Conservation (phyloP, 2,888 invertebrate genomes). For the Acanthosepion pharaonis region DNA sequence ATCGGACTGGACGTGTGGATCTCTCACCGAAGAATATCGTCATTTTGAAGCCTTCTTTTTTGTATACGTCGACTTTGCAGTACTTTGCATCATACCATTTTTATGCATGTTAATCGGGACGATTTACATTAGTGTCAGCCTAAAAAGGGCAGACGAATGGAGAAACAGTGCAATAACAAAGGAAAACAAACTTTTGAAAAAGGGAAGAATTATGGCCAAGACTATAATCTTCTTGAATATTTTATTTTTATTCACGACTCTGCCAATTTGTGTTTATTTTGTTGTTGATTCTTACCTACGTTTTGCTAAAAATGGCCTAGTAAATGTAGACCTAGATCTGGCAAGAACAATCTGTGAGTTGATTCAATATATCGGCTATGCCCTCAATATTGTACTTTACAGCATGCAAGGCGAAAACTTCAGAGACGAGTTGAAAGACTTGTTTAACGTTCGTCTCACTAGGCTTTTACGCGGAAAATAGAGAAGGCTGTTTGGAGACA, state of each 20-base stretch:
- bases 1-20: constrained; percentile 53
- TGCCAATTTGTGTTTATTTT: neutral
- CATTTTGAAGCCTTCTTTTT: neutral
- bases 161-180: neutral
- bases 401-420: neutral
- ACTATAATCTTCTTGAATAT: neutral
- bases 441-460: neutral
- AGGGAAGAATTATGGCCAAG: neutral
- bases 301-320: neutral
- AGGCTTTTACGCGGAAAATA: neutral
- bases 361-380: neutral
- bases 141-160: neutral
- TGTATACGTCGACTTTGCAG: neutral
- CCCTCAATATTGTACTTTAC: neutral
- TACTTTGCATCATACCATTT: neutral
- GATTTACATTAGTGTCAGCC: neutral
- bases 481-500: no score
- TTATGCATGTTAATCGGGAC: neutral
- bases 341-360: neutral
- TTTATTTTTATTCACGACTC: neutral
- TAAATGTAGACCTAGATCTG: neutral
- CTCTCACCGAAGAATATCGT: neutral
- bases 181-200: neutral
- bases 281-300: neutral
- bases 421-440: neutral